Conservation (phyloP, 2,113 vertebrate genomes). For the Delphinapterus leucas region DNA sequence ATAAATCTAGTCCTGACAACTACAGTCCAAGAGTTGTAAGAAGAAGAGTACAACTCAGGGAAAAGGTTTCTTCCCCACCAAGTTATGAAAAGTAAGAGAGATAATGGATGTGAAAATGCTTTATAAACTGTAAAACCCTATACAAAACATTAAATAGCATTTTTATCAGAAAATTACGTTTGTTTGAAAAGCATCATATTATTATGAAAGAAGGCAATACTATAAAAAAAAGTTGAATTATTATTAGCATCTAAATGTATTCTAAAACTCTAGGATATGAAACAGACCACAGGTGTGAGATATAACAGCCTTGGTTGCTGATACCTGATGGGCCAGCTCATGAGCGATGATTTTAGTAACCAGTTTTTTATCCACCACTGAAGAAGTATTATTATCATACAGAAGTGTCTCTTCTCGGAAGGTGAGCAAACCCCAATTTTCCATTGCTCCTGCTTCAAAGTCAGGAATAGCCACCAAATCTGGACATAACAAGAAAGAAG, state of each 20-base stretch:
- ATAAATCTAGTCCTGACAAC: neutral
- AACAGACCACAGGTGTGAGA: neutral
- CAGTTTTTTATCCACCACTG: conserved; percentile 89
- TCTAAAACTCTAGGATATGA: neutral
- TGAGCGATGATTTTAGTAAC: conserved; percentile 93
- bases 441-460: conserved; percentile 95
- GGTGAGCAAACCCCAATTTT: conserved; percentile 97
- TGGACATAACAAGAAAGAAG: conserved; percentile 71
- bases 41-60: neutral
- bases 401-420: conserved; percentile 92
- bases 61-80: neutral
- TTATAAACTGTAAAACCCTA: neutral
- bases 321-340: conserved; percentile 97
- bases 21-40: neutral
- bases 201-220: neutral
- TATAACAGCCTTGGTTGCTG: neutral
- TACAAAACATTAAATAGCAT: neutral
- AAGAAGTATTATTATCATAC: conserved; percentile 85
- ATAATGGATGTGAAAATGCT: neutral
- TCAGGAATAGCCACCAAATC: conserved; percentile 96
- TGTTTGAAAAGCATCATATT: neutral
- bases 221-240: neutral
- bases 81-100: neutral
- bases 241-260: neutral
- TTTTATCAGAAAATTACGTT: conserved; percentile 29